Evolutionary conservation across 2,113 vertebrate genomes (phyloP).

Genomic region (Gymnarchus niloticus): DNA sequence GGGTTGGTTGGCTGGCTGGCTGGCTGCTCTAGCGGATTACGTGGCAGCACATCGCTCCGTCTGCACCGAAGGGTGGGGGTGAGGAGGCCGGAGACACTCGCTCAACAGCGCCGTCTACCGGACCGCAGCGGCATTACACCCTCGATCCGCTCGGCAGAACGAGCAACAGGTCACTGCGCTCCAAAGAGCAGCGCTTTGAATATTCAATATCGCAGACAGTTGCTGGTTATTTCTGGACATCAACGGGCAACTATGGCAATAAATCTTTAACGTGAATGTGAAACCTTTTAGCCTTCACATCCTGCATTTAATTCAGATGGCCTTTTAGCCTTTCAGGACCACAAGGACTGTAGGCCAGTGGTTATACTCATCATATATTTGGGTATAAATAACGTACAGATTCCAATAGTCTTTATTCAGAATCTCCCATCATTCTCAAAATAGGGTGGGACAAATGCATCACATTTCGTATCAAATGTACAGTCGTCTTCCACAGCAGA

Average conservation of each 20-base stretch:
- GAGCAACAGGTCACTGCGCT: not conserved
- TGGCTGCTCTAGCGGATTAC: slow-evolving; percentile 31
- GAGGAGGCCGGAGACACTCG: not conserved
- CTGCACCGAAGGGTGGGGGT: not conserved
- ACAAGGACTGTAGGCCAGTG: too few species aligned
- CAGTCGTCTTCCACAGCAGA: too few species aligned
- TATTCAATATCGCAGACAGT: not conserved
- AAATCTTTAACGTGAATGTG: not conserved
- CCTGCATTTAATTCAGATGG: not conserved
- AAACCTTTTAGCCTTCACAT: not conserved
- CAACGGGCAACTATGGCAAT: too few species aligned
- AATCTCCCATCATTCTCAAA: too few species aligned
- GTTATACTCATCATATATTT: too few species aligned
- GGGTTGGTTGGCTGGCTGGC: not conserved
- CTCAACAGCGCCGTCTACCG: slow-evolving; percentile 24
- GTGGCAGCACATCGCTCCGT: slow-evolving; percentile 32
- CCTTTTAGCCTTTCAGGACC: too few species aligned
- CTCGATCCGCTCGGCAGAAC: not conserved
- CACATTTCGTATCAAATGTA: too few species aligned
- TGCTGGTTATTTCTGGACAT: not conserved
- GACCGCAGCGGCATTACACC: slow-evolving; percentile 5
- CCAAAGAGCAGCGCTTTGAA: not conserved
- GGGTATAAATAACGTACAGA: too few species aligned
- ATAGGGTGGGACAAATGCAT: too few species aligned
- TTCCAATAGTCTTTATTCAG: too few species aligned